Evolutionary conservation across 2,888 invertebrate genomes (phyloP).

Genomic region (Brachyptera putata): DNA sequence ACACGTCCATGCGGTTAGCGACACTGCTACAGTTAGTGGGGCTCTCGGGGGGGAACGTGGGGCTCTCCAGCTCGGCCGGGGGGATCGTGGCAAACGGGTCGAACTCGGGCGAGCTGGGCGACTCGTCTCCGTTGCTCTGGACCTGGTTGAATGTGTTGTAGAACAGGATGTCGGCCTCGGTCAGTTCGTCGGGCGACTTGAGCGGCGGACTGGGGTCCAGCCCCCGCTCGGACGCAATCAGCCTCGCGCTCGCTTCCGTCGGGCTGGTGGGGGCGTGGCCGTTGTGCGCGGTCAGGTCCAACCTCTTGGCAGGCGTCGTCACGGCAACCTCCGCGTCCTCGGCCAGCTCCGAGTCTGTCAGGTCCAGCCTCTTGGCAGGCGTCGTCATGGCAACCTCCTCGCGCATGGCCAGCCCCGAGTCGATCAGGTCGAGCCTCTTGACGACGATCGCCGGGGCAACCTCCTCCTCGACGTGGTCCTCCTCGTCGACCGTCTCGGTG

Average conservation of each 20-base stretch:
- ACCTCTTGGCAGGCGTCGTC: background rate
- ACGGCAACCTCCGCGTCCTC: background rate
- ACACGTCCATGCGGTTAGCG: constrained; percentile 22
- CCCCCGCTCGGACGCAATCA: background rate
- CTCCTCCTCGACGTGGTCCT: constrained; percentile 10
- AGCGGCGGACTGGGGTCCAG: background rate
- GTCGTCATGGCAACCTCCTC: background rate
- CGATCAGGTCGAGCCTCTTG: background rate
- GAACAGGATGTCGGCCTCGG: constrained; percentile 10
- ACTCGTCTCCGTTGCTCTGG: constrained; percentile 25
- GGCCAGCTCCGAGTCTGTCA: too few relatives aligned
- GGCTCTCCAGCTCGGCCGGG: too few relatives aligned
- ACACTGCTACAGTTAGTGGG: constrained; percentile 1
- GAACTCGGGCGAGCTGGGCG: constrained; percentile 18
- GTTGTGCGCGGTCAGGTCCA: background rate
- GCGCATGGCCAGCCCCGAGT: too few relatives aligned
- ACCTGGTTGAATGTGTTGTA: constrained; percentile 20
- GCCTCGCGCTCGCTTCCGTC: background rate
- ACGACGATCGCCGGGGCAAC: background rate
- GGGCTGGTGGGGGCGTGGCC: background rate
- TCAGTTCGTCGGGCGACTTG: background rate
- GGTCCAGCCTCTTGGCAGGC: background rate
- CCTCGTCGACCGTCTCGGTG: constrained; percentile 7
- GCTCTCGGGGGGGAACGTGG: background rate
- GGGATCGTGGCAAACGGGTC: constrained; percentile 28